Conservation (phyloP, 2,888 invertebrate species). For the Palloptera scutellata region DNA sequence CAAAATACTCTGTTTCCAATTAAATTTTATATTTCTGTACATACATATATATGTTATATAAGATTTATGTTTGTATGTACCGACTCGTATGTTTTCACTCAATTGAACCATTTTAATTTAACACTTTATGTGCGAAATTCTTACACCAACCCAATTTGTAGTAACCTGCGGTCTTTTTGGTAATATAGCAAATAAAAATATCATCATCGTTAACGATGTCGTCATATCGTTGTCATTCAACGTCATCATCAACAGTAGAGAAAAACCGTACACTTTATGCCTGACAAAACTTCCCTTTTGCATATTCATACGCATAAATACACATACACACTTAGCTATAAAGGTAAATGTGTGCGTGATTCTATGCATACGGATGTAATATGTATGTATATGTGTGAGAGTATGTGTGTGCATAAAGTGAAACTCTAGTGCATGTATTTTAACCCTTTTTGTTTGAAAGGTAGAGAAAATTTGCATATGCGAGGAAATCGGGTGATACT, state of each 20-base stretch:
- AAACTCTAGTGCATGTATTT: slow-evolving; percentile 1
- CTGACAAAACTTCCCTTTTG: slow-evolving; percentile 9
- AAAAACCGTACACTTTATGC: background rate
- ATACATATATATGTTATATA: no score
- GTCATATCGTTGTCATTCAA: no score
- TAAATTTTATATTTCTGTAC: no score
- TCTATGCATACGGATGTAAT: slow-evolving; percentile 2
- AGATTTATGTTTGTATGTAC: no score
- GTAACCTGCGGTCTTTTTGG: background rate
- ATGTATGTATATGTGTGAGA: slow-evolving; percentile 20
- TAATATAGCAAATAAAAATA: background rate
- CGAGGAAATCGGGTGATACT: background rate
- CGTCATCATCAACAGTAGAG: background rate
- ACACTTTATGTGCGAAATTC: slow-evolving; percentile 29
- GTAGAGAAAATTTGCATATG: background rate
- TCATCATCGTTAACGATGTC: background rate
- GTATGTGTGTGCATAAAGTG: slow-evolving; percentile 10
- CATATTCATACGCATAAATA: slow-evolving; percentile 23
- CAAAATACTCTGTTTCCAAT: no score
- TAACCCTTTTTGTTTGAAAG: background rate
- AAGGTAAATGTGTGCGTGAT: background rate
- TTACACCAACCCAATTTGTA: slow-evolving; percentile 3
- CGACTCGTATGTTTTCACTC: no score
- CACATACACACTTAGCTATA: background rate
- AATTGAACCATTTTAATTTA: slow-evolving; percentile 31